Conservation (phyloP, 2,888 invertebrate genomes). For the Drosophila siamana region DNA sequence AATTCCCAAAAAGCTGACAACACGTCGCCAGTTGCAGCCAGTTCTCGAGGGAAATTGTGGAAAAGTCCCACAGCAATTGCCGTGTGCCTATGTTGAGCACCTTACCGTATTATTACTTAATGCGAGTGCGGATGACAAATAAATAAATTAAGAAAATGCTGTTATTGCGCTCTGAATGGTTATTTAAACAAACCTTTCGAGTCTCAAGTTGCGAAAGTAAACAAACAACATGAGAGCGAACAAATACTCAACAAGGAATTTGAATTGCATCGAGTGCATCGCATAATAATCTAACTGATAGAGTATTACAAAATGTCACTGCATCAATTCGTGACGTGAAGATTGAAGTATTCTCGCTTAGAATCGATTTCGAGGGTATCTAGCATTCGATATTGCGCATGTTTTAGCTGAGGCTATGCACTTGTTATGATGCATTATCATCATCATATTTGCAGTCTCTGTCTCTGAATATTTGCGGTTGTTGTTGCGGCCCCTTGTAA, state of each 20-base stretch:
- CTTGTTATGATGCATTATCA: constrained; percentile 9
- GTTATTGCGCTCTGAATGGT: constrained; percentile 19
- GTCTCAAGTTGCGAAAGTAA: constrained; percentile 21
- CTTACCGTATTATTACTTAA: constrained; percentile 14
- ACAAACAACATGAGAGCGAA: constrained; percentile 18
- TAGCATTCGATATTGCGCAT: background rate
- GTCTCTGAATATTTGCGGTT: background rate
- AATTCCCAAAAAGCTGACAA: constrained; percentile 13
- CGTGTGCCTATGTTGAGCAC: background rate
- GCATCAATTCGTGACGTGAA: too few species aligned
- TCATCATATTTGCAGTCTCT: background rate
- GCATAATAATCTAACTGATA: background rate
- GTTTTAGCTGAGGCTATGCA: background rate
- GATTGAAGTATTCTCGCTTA: too few species aligned
- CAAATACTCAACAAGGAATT: constrained; percentile 20
- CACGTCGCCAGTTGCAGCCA: background rate
- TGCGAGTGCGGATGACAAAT: background rate
- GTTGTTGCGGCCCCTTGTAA: background rate
- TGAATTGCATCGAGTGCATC: constrained; percentile 17
- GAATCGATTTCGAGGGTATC: background rate
- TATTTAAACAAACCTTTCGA: constrained; percentile 24
- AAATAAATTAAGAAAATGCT: background rate
- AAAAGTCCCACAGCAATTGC: background rate
- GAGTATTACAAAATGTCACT: background rate
- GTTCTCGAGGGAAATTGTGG: background rate